phyloP scores from a whole-genome alignment of 2,797 vertebrate species.

The Thalassophryne amazonica region DNA sequence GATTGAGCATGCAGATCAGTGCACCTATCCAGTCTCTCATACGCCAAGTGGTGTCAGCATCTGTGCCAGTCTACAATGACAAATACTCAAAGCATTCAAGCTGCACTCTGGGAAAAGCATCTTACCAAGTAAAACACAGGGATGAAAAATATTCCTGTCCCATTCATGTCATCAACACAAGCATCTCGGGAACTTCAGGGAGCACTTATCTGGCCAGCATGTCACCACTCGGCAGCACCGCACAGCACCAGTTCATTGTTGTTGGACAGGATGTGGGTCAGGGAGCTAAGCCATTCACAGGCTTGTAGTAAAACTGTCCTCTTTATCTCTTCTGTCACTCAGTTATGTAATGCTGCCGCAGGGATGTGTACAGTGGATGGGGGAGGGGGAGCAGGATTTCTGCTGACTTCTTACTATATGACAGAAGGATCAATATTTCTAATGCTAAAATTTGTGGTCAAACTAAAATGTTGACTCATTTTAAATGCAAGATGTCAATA shows the following conservation, averaged over 20 bases:
- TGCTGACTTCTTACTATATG: too few relatives aligned
- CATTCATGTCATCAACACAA: not conserved
- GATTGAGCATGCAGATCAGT: too few relatives aligned
- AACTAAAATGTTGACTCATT: too few relatives aligned
- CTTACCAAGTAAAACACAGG: too few relatives aligned
- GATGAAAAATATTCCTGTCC: not conserved
- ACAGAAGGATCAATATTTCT: too few relatives aligned
- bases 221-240: constrained; percentile 30
- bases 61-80: too few relatives aligned
- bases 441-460: too few relatives aligned
- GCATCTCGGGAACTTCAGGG: not conserved
- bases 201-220: not conserved
- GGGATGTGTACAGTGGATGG: constrained; percentile 51
- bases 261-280: constrained; percentile 71
- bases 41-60: too few relatives aligned
- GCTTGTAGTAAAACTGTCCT: constrained; percentile 73
- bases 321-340: constrained; percentile 72
- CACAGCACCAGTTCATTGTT: constrained; percentile 27
- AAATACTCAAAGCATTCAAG: too few relatives aligned
- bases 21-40: too few relatives aligned
- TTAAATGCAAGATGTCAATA: too few relatives aligned
- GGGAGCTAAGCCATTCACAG: constrained; percentile 61
- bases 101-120: not conserved
- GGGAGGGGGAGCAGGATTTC: constrained; percentile 19
- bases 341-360: constrained; percentile 66